Base-by-base conservation (phyloP, 2,888 invertebrate species). In the Cryptops parisi region DNA sequence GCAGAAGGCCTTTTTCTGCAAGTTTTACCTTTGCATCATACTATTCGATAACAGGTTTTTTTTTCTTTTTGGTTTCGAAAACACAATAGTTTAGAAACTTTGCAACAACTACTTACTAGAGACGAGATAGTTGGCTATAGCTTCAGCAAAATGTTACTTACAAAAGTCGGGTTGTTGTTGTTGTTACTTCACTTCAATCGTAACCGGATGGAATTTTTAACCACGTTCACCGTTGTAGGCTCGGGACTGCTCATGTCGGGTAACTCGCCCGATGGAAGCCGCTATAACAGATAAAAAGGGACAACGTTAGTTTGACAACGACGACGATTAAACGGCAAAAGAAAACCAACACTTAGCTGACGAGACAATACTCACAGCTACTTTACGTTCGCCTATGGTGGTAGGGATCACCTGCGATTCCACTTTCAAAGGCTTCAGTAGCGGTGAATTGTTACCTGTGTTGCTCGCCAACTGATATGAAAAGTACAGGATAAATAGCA, bases 171-270 rank as follows among this genome's bases (percentile, higher is more conserved):
- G n/a, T n/a, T n/a, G n/a, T n/a, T n/a, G n/a, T n/a, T n/a, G n/a
- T n/a, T n/a, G n/a, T n/a, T 9, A 33, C 15, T 15, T 55, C 53
- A 55, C 40, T 55, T 55, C n/a, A 55, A 23, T 21, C 49, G 47
- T 27, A 55, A 43, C n/a, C 53, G 47, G 21, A 55, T 53, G 6
- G 55, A 48, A 26, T 55, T 55, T 44, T 55, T 55, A n/a, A 53
- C 33, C 41, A 53, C 40, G 26, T 47, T 53, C 6, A 53, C 52
- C 5, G 40, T 9, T 15, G 52, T 41, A 2, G 55, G 55, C 27
- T 55, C 55, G 4, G 55, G 55, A 24, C 25, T 55, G 4, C 44
- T 47, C 22, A 55, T 43, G 38, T 55, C 55, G 9, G 47, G 23
- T 38, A 55, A 44, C 21, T 55, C 55, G 15, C 24, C 33, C 2